phyloP scores from a whole-genome alignment of 2,797 vertebrate species.

The Gephyroberyx darwinii region DNA sequence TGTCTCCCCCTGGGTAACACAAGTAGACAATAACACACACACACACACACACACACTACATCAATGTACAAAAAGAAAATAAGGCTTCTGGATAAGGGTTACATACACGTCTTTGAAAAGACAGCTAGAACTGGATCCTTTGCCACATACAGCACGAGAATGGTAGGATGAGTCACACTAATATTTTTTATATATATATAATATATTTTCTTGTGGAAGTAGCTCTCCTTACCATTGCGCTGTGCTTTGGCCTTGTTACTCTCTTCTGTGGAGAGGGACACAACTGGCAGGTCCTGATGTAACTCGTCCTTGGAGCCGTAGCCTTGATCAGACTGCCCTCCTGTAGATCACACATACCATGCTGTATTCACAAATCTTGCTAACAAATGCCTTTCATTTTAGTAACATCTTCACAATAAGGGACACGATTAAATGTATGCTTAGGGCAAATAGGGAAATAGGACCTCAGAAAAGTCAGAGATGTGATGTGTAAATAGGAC shows the following conservation, averaged over 20 bases:
- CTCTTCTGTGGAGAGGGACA: constrained; percentile 61
- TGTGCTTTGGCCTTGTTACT: constrained; percentile 70
- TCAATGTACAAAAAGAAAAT: background rate
- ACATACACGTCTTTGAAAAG: background rate
- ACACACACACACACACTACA: background rate
- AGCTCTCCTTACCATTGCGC: constrained; percentile 72
- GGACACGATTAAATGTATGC: background rate
- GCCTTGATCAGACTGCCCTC: constrained; percentile 89
- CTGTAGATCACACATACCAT: constrained; percentile 66
- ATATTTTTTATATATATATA: background rate
- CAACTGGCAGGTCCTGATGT: constrained; percentile 76
- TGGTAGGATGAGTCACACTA: background rate
- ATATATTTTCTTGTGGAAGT: background rate
- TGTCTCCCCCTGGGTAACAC: constrained; percentile 62
- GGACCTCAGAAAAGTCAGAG: background rate
- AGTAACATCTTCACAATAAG: constrained; percentile 23
- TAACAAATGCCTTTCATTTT: constrained; percentile 21
- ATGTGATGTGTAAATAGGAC: background rate
- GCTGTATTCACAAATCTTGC: background rate
- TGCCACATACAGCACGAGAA: background rate
- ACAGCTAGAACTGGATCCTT: background rate
- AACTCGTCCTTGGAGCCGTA: constrained; percentile 93
- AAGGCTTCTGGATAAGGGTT: background rate
- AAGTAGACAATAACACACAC: constrained; percentile 9
- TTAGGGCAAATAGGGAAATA: background rate